Evolutionary conservation across 2,797 vertebrate species (phyloP).

Genomic region (Tarsius wallacei): DNA sequence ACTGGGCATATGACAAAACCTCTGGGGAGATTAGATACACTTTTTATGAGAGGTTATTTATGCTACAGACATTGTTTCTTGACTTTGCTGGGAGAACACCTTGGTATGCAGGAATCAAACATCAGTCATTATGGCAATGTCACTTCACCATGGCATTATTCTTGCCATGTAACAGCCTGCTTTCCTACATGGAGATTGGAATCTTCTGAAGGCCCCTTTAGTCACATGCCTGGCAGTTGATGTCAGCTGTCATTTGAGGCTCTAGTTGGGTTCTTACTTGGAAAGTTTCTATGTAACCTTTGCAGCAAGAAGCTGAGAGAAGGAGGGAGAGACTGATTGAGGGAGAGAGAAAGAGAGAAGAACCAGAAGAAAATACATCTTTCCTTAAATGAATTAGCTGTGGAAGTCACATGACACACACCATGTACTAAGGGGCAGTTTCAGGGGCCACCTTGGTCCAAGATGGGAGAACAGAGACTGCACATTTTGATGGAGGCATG

Average conservation of each 20-base stretch:
- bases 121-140: neutral
- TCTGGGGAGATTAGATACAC: neutral
- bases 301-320: no score
- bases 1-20: neutral
- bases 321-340: no score
- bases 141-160: neutral
- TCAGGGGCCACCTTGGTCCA: neutral
- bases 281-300: neutral
- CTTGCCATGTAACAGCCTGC: neutral
- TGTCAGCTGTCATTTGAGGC: neutral
- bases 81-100: neutral
- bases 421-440: neutral
- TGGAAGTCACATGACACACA: neutral
- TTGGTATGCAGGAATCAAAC: neutral
- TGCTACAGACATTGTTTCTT: neutral
- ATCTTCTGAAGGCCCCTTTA: neutral
- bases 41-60: neutral
- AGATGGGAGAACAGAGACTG: neutral
- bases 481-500: neutral
- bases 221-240: neutral
- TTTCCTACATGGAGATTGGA: neutral
- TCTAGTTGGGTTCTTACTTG: neutral
- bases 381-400: neutral
- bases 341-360: neutral
- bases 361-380: neutral